These are phyloP conservation scores for Thelaira solivaga DNA, from an alignment of 2,888 invertebrate species.

Conservation along the genomic window DNA sequence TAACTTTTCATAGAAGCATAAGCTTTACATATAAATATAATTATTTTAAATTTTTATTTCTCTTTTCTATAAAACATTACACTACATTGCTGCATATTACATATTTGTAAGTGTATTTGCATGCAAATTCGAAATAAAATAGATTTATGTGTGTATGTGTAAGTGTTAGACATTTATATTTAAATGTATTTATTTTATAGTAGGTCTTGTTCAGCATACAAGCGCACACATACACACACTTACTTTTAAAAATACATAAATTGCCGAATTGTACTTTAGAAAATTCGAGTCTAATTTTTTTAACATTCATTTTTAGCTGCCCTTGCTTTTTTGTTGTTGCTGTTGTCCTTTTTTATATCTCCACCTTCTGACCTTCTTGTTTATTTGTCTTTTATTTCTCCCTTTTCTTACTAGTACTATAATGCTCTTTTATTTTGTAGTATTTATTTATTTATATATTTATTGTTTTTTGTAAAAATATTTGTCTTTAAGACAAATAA, in stretches of 20 bases:
- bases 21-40: constrained; percentile 11
- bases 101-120: not conserved
- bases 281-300: constrained; percentile 7
- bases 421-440: not conserved
- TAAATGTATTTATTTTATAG: not conserved
- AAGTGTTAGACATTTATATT: not conserved
- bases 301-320: constrained; percentile 17
- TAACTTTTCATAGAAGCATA: not conserved
- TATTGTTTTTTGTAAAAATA: not conserved
- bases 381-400: constrained; percentile 1
- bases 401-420: too few species aligned
- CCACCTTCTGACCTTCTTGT: not conserved
- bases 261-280: constrained; percentile 48
- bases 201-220: constrained; percentile 36
- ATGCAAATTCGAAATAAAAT: not conserved
- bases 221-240: not conserved
- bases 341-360: not conserved
- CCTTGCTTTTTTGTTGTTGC: constrained; percentile 3
- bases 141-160: not conserved
- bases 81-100: too few species aligned
- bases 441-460: not conserved
- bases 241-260: not conserved
- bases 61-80: not conserved
- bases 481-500: not conserved
- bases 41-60: not conserved